Percentiles rank a stretch among this genome's conserved stretches.
Conservation (phyloP, 2,888 invertebrate species). For the Nemotelus pantherinus region DNA sequence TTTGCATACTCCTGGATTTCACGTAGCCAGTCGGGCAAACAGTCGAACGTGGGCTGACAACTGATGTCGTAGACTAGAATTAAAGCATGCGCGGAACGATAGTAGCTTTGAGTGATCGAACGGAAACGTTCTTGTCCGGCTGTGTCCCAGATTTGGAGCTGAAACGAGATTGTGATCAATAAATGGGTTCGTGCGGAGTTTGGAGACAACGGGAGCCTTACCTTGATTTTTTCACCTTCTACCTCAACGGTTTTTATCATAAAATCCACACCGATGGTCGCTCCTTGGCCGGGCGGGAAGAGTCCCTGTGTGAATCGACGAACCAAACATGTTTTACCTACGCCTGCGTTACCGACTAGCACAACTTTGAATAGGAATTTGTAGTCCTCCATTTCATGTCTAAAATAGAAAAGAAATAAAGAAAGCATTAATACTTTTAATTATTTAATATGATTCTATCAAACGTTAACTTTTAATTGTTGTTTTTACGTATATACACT, state of each 20-base stretch:
- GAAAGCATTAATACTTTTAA: neutral
- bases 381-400: conserved; percentile 89
- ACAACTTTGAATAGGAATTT: conserved; percentile 99
- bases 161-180: conserved; percentile 54
- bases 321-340: conserved; percentile 97
- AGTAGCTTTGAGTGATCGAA: conserved; percentile 97
- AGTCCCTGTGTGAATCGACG: conserved; percentile 97
- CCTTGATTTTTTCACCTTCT: conserved; percentile 93
- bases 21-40: conserved; percentile 95
- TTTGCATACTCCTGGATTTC: conserved; percentile 99
- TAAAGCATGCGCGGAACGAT: conserved; percentile 95
- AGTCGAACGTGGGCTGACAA: conserved; percentile 97
- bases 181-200: neutral
- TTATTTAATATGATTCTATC: neutral
- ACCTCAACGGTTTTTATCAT: conserved; percentile 99
- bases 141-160: conserved; percentile 99
- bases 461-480: neutral
- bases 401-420: conserved; percentile 37
- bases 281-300: conserved; percentile 98
- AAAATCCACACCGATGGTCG: conserved; percentile 98
- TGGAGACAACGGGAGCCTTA: conserved; percentile 59
- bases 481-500: neutral
- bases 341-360: conserved; percentile 96
- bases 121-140: conserved; percentile 97
- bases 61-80: conserved; percentile 98